Evolutionary conservation across 2,113 vertebrate species (phyloP).

Genomic region (Pitta sordida): DNA sequence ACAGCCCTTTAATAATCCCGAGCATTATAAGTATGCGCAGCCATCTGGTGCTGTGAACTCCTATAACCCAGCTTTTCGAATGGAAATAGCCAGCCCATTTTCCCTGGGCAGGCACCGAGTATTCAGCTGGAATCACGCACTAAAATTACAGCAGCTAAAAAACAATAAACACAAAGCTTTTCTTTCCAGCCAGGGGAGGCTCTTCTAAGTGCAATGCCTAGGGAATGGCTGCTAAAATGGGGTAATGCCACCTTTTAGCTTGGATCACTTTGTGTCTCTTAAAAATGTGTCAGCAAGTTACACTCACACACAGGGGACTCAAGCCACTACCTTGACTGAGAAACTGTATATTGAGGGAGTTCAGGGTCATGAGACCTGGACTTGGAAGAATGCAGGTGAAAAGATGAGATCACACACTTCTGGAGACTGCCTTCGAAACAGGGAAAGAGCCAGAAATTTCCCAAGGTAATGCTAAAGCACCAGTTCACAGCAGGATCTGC

Average conservation of each 20-base stretch:
- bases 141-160: background rate
- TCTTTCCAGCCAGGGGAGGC: background rate
- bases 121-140: background rate
- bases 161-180: background rate
- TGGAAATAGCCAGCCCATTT: conserved; percentile 17
- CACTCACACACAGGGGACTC: background rate
- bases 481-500: background rate
- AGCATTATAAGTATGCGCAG: conserved; percentile 24
- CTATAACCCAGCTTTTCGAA: conserved; percentile 44
- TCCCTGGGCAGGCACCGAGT: background rate
- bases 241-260: background rate
- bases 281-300: background rate
- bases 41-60: conserved; percentile 64
- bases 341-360: background rate
- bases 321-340: background rate
- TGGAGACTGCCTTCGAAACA: background rate
- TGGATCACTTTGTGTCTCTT: background rate
- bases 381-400: background rate
- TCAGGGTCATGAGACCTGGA: background rate
- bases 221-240: background rate
- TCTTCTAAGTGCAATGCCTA: background rate
- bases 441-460: background rate
- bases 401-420: background rate
- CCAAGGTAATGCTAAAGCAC: background rate
- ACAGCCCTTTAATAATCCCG: conserved; percentile 59